Evolutionary conservation across 2,797 vertebrate genomes (phyloP), one percentile per base, ranked within the genome.

Genomic region (Lepus oiostolus): DNA sequence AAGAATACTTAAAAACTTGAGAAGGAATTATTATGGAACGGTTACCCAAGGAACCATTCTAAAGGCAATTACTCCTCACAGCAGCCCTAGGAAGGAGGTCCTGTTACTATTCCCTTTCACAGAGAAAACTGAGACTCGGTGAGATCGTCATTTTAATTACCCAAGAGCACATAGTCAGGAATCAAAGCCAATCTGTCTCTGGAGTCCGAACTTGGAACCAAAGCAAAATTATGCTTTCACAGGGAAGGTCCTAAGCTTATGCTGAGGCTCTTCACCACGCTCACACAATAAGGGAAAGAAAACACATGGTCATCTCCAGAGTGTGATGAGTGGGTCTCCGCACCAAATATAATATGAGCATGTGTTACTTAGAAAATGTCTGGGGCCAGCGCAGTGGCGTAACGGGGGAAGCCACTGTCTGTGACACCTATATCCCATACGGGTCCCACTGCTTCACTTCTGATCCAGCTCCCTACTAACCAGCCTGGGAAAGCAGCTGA

Each of bases 81-180:
- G 90, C 16, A 88, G 54, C 24, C 21, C 52, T 42, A 26, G 17
- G 14, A 42, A 54, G 19, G 35, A 84, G 62, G 30, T 30, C 32
- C 63, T 52, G 47, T 7, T 6, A 52, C 11, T 30, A 76, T 28
- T 17, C 50, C 26, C n/a, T 35, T 88, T 87, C 79, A 63, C 63
- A 62, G 52, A 93, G 11, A 30, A 68, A 93, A 91, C 52, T 91
- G 80, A 92, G 88, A 90, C 47, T 70, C 68, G 35, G 52, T 22
- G 54, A 88, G 28, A 75, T 30, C 10, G n/a, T 76, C 62, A 92
- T 60, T 79, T 50, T 77, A 82, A 82, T 87, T 28, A 26, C 65
- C 75, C 42, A 71, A 72, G 75, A 30, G 70, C 62, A 76, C 14
- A 89, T 1, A 50, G 28, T 62, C 50, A 83, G 85, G 52, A 83